Conservation (phyloP, 2,113 vertebrate genomes). For the Athene noctua region DNA sequence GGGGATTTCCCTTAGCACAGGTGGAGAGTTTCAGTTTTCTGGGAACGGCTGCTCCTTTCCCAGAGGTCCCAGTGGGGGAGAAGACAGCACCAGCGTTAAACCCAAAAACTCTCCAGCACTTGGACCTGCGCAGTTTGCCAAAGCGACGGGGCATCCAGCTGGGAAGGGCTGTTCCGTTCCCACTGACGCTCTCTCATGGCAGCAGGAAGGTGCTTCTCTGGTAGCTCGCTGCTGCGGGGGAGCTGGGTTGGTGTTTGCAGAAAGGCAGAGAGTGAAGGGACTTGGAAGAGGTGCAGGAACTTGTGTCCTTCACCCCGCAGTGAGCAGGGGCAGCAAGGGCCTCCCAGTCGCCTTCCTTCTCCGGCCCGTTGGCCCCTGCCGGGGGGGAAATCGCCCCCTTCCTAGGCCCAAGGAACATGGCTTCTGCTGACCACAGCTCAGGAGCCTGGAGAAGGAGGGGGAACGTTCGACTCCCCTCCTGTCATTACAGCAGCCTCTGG, state of each 20-base stretch:
- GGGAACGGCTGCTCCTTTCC: background rate
- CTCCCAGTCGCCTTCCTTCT: background rate
- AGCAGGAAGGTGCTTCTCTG: background rate
- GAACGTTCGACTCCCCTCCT: background rate
- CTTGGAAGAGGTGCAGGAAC: background rate
- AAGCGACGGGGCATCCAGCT: background rate
- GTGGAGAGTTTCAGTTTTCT: background rate
- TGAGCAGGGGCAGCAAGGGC: background rate
- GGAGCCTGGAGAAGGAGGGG: too few species aligned
- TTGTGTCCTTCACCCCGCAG: background rate
- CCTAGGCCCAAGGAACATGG: fast-evolving
- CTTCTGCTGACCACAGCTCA: background rate
- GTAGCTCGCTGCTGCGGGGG: background rate
- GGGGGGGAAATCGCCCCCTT: background rate
- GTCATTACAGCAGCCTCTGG: background rate
- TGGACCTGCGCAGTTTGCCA: background rate
- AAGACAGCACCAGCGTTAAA: background rate
- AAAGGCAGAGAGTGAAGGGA: background rate
- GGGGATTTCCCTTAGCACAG: background rate
- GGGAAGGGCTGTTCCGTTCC: background rate
- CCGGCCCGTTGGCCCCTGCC: background rate
- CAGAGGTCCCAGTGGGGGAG: background rate
- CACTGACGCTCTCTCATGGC: background rate
- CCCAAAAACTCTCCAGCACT: background rate
- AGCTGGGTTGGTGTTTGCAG: background rate